A percentile compares a stretch with the other conserved stretches of the same genome.
These are phyloP conservation scores for Hydrozoanthus gracilis DNA, from an alignment of 92 coral and sea anemone genomes.

Conservation along the genomic window DNA sequence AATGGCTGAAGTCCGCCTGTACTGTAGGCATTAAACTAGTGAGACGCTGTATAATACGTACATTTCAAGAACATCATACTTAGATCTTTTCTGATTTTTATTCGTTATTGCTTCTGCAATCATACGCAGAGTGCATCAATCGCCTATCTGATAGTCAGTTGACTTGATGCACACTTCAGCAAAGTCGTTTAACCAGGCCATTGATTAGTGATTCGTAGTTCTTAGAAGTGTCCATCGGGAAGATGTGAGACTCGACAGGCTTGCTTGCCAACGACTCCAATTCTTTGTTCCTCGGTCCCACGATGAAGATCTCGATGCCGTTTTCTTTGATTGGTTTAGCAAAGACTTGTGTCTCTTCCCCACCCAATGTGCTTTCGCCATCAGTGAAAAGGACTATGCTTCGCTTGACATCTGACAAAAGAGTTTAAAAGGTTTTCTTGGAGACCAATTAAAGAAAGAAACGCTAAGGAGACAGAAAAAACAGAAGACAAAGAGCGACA, in stretches of 20 bases:
- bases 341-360: neutral
- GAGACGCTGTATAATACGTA: no score
- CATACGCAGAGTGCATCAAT: no score
- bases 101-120: no score
- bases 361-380: neutral
- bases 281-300: neutral
- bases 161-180: neutral
- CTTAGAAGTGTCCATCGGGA: neutral
- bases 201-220: neutral
- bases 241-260: neutral
- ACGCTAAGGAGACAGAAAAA: no score
- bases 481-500: no score
- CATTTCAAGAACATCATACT: no score
- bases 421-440: neutral
- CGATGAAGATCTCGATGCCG: neutral
- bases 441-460: no score
- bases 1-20: no score
- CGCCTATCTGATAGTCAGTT: no score
- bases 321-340: neutral
- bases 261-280: slow-evolving; percentile 4
- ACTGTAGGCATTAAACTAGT: no score
- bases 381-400: neutral
- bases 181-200: neutral
- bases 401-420: slow-evolving; percentile 2
- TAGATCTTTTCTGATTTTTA: no score